Evolutionary conservation across 2,113 vertebrate genomes (phyloP).

Genomic region (Prochilodus magdalenae): DNA sequence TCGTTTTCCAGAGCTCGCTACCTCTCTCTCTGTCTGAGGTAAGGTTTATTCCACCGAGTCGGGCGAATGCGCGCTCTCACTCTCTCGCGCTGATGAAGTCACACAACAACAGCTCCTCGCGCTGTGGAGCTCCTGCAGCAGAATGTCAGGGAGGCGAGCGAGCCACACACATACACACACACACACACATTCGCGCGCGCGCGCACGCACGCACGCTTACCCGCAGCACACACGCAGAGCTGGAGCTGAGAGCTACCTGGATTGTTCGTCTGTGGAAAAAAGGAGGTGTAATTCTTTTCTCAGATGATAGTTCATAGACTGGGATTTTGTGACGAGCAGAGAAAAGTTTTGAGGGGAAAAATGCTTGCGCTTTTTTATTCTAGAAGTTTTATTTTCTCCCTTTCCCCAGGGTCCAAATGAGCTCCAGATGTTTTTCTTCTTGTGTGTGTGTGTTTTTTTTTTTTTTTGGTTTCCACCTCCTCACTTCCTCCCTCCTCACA

Average conservation of each 20-base stretch:
- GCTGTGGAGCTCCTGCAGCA: not conserved
- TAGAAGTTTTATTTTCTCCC: conserved; percentile 33
- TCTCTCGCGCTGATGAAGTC: conserved; percentile 2
- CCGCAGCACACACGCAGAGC: not conserved
- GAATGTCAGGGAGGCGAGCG: conserved; percentile 4
- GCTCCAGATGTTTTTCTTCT: conserved; percentile 75
- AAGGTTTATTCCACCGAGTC: conserved; percentile 23
- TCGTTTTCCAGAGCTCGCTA: not conserved
- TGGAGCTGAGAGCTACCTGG: too few species aligned
- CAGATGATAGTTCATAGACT: too few species aligned
- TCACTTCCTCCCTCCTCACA: conserved; percentile 66
- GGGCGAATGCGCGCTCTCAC: not conserved
- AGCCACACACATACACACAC: not conserved
- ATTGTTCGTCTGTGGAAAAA: too few species aligned
- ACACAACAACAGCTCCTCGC: conserved; percentile 63
- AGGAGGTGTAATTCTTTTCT: too few species aligned
- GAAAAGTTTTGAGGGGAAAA: too few species aligned
- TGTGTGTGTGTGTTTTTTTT: conserved; percentile 39
- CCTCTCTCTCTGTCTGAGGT: not conserved
- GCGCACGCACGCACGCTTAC: not conserved
- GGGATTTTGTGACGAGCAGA: too few species aligned
- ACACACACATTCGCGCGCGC: conserved; percentile 28
- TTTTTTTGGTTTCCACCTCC: conserved; percentile 63
- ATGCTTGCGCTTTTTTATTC: too few species aligned
- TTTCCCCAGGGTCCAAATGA: conserved; percentile 67